Evolutionary conservation across 2,797 vertebrate species (phyloP).

Genomic region (Leptodactylus fallax): DNA sequence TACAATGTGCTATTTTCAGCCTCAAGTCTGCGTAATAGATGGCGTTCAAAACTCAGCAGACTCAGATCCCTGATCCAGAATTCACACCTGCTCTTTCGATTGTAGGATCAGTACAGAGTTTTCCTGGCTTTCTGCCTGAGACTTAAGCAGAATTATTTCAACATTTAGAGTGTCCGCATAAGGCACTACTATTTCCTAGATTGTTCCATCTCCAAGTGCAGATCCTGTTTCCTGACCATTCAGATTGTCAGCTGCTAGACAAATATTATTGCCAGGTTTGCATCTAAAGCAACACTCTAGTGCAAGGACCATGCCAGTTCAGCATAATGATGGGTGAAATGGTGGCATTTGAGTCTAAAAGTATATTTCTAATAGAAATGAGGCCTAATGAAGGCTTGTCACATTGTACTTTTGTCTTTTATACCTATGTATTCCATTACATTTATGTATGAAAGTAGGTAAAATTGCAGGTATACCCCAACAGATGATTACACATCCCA

Average conservation of each 20-base stretch:
- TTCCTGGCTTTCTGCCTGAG: constrained; percentile 34
- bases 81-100: constrained; percentile 47
- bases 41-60: constrained; percentile 7
- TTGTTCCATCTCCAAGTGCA: constrained; percentile 17
- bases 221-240: constrained; percentile 35
- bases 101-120: constrained; percentile 22
- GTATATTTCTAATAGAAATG: no score
- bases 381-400: no score
- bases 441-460: no score
- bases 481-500: no score
- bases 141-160: constrained; percentile 20
- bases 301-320: no score
- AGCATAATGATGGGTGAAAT: no score
- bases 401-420: no score
- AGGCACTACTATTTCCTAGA: constrained; percentile 30
- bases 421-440: no score
- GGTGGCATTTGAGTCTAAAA: no score
- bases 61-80: constrained; percentile 28
- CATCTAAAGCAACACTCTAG: background rate
- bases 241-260: constrained; percentile 29
- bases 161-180: constrained; percentile 15
- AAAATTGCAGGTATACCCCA: no score
- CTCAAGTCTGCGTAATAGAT: constrained; percentile 28
- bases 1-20: constrained; percentile 23
- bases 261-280: background rate